Percentiles rank a stretch among this genome's conserved stretches.
Evolutionary conservation across 2,797 vertebrate genomes (phyloP).

Genomic region (Spinus pinus): DNA sequence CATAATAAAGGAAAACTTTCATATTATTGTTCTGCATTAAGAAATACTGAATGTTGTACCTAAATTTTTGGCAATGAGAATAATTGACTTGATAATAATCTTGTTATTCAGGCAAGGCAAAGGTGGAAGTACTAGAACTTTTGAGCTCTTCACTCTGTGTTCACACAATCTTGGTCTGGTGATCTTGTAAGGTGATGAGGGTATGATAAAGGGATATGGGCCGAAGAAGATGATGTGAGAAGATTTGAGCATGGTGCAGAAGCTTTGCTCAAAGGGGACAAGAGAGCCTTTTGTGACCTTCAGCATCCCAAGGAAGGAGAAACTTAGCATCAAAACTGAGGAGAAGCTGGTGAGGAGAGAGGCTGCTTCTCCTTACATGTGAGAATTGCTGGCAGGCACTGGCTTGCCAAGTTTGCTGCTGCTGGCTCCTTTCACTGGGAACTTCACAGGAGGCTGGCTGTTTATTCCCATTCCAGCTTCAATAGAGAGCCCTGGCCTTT

Average conservation of each 20-base stretch:
- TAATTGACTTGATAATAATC: not conserved
- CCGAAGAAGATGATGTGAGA: not conserved
- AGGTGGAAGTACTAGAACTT: not conserved
- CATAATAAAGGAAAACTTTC: not conserved
- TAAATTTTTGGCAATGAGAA: not conserved
- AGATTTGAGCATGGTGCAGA: not conserved
- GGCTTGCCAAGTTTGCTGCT: not conserved
- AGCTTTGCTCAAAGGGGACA: not conserved
- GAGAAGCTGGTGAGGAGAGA: not conserved
- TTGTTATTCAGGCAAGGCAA: not conserved
- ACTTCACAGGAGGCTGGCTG: not conserved
- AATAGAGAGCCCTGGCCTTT: not conserved
- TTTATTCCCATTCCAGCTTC: conserved; percentile 11
- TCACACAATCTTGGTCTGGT: not conserved
- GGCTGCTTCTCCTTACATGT: not conserved
- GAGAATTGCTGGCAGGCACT: not conserved
- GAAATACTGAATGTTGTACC: not conserved
- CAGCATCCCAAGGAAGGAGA: not conserved
- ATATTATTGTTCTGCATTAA: not conserved
- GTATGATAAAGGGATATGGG: not conserved
- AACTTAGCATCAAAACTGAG: not conserved
- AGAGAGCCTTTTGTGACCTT: not conserved
- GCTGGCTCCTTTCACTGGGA: not conserved
- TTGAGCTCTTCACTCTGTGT: not conserved
- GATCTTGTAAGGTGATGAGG: not conserved